phyloP scores from a whole-genome alignment of 2,797 vertebrate species.

The Melanotaenia trifasciata region DNA sequence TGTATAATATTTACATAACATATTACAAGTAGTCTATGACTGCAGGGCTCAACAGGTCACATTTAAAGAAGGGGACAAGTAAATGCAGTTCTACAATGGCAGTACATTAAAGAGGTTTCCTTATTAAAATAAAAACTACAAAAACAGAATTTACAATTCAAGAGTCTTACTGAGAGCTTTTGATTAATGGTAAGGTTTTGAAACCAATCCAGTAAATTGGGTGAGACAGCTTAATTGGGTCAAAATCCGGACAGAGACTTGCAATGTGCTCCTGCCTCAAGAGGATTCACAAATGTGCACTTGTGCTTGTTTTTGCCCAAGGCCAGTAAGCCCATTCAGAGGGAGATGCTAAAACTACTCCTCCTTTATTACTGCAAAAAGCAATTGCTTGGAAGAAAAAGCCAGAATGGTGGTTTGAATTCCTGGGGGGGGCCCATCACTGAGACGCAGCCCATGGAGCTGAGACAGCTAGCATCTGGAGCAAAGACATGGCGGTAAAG shows the following conservation, averaged over 20 bases:
- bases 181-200: conserved; percentile 53
- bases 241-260: conserved; percentile 59
- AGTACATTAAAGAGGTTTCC: conserved; percentile 6
- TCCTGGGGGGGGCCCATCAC: conserved; percentile 84
- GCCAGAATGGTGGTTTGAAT: conserved; percentile 81
- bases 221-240: conserved; percentile 73
- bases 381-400: conserved; percentile 83
- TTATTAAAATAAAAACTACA: conserved; percentile 1
- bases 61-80: conserved; percentile 31
- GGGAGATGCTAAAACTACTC: conserved; percentile 76
- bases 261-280: conserved; percentile 50
- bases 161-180: conserved; percentile 15
- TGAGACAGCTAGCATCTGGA: conserved; percentile 82
- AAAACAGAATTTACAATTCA: conserved; percentile 2
- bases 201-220: conserved; percentile 57
- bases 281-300: conserved; percentile 73
- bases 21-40: conserved; percentile 38
- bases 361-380: conserved; percentile 81
- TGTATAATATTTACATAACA: conserved; percentile 73
- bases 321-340: conserved; percentile 78
- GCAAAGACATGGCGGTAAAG: conserved; percentile 72
- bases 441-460: conserved; percentile 73
- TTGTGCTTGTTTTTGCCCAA: conserved; percentile 76
- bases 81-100: conserved; percentile 1
- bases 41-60: conserved; percentile 64